phyloP scores from a whole-genome alignment of 2,113 vertebrate genomes.

The Eudyptes chrysolophus region DNA sequence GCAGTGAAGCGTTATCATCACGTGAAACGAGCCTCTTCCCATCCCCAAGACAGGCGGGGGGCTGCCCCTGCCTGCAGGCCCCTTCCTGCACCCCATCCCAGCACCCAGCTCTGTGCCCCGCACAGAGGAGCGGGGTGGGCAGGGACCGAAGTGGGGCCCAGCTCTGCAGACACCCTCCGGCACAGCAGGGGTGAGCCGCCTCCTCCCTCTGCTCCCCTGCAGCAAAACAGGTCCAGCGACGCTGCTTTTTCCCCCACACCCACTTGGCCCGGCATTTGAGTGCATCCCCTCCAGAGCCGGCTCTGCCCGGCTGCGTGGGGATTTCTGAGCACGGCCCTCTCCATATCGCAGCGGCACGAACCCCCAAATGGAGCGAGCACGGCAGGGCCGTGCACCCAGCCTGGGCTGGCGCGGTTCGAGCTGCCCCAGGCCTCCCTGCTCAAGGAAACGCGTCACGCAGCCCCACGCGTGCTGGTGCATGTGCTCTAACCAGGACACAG shows the following conservation, averaged over 20 bases:
- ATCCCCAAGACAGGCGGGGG: not conserved
- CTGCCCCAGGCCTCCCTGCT: not conserved
- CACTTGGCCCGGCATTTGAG: accelerated
- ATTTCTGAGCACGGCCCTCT: not conserved
- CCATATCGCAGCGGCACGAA: accelerated
- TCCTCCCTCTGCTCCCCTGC: not conserved
- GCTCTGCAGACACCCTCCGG: not conserved
- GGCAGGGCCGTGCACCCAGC: accelerated
- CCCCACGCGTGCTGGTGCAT: accelerated
- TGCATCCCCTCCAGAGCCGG: not conserved
- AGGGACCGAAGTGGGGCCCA: accelerated
- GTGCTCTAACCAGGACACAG: not conserved
- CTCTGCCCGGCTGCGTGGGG: not conserved
- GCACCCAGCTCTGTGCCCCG: accelerated
- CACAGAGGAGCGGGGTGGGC: accelerated
- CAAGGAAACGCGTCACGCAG: not conserved
- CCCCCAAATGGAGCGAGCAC: accelerated
- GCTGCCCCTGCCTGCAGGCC: not conserved
- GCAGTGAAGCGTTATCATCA: accelerated
- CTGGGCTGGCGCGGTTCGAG: accelerated
- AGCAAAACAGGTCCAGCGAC: not conserved
- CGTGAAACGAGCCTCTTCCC: not conserved
- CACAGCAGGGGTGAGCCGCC: not conserved
- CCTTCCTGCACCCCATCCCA: not conserved
- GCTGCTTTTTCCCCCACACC: not conserved